phyloP scores from a whole-genome alignment of 2,113 vertebrate genomes.

The Aix galericulata region DNA sequence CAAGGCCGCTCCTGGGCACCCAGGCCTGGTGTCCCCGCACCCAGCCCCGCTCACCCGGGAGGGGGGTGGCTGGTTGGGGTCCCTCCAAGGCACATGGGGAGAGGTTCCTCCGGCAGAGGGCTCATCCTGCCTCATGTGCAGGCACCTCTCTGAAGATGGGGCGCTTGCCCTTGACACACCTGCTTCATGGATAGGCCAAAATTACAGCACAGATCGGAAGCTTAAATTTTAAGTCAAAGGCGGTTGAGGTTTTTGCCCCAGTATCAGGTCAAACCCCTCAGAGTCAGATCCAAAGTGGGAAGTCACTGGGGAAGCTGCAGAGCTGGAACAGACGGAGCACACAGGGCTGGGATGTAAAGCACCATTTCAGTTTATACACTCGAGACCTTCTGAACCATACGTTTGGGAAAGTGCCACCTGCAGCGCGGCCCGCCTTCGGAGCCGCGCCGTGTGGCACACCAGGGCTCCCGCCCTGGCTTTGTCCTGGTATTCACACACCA shows the following conservation, averaged over 20 bases:
- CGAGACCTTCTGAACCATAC: not conserved
- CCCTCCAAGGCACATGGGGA: not conserved
- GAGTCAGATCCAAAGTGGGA: not conserved
- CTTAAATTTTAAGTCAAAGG: not conserved
- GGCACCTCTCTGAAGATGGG: not conserved
- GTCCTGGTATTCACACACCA: conserved; percentile 15
- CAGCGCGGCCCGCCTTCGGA: fast-evolving
- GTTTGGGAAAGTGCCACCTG: not conserved
- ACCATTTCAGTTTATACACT: not conserved
- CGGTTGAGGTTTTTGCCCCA: not conserved
- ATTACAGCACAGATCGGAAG: not conserved
- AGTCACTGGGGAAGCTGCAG: not conserved
- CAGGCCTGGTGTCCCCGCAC: not conserved
- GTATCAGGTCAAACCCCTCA: not conserved
- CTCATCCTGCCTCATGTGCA: not conserved
- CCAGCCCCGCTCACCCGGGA: not conserved
- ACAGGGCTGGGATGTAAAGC: not conserved
- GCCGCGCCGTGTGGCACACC: not conserved
- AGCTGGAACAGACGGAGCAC: not conserved
- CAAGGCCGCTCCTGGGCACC: fast-evolving
- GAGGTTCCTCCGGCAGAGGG: not conserved
- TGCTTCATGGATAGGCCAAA: not conserved
- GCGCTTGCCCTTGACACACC: fast-evolving
- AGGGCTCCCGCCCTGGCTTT: conserved; percentile 29
- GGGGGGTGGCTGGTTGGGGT: fast-evolving